Conservation (phyloP, 2,797 vertebrate genomes). For the Myripristis jacobus region DNA sequence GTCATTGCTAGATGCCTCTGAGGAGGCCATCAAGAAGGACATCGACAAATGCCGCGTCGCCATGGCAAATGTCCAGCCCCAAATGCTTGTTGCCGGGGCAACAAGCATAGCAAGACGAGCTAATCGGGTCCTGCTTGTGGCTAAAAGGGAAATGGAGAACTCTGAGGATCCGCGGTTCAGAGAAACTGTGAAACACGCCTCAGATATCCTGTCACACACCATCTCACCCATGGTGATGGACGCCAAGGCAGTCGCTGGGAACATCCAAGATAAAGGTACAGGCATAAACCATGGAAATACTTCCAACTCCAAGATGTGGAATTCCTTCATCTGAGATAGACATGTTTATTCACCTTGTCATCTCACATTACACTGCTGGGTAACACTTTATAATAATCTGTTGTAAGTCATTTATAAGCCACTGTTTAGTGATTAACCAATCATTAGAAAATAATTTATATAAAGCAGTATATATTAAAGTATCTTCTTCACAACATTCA, state of each 20-base stretch:
- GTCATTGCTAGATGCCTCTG: slow-evolving; percentile 95
- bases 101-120: slow-evolving; percentile 98
- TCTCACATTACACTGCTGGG: neutral
- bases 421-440: too few relatives aligned
- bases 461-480: too few relatives aligned
- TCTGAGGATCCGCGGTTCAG: slow-evolving; percentile 97
- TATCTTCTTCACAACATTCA: too few relatives aligned
- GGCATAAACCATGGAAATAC: neutral
- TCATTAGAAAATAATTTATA: too few relatives aligned
- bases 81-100: slow-evolving; percentile 98
- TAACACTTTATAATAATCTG: too few relatives aligned
- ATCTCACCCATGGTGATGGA: slow-evolving; percentile 99
- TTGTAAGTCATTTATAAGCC: too few relatives aligned
- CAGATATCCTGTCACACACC: slow-evolving; percentile 94
- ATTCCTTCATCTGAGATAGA: neutral
- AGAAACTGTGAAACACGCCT: slow-evolving; percentile 94
- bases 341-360: neutral
- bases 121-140: slow-evolving; percentile 95
- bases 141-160: slow-evolving; percentile 97
- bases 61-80: slow-evolving; percentile 97
- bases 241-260: slow-evolving; percentile 96
- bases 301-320: neutral
- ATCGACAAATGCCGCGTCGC: slow-evolving; percentile 98
- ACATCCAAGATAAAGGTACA: slow-evolving; percentile 95
- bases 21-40: slow-evolving; percentile 99